These are phyloP conservation scores for Gonatopus flavifemur DNA, from an alignment of 1,140 invertebrate genomes.

Conservation along the genomic window DNA sequence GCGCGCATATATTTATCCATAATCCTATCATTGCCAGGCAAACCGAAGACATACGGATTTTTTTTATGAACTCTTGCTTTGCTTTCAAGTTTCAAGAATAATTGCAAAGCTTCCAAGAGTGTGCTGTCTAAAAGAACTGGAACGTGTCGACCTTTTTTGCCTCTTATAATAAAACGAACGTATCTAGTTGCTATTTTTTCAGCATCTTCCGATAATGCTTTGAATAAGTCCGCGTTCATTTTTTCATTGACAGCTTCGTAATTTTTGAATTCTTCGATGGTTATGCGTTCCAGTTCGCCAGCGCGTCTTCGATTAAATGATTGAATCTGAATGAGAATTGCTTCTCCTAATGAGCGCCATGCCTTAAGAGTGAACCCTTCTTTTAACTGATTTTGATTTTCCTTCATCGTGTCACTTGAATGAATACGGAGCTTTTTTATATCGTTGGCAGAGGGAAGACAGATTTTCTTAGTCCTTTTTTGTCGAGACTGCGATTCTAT, in stretches of 20 bases:
- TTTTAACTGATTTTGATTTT: too few relatives aligned
- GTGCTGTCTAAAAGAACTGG: background rate
- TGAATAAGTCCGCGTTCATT: background rate
- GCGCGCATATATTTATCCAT: background rate
- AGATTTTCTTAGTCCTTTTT: background rate
- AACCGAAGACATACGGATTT: background rate
- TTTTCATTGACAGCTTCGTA: slow-evolving; percentile 1
- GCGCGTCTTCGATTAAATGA: slow-evolving; percentile 1
- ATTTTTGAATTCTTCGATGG: slow-evolving; percentile 1
- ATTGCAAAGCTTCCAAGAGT: background rate
- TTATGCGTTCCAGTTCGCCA: slow-evolving; percentile 3
- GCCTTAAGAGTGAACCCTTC: background rate
- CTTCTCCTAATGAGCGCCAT: background rate
- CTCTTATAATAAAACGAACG: background rate
- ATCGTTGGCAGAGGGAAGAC: background rate
- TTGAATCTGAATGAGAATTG: background rate
- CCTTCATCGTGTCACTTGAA: too few relatives aligned
- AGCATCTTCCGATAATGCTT: background rate
- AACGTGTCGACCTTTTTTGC: background rate
- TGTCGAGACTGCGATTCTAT: slow-evolving; percentile 10
- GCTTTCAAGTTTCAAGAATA: background rate
- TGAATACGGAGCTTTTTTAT: slow-evolving; percentile 6
- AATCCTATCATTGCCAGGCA: background rate
- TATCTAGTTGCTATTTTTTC: background rate
- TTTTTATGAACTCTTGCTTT: background rate